These are phyloP conservation scores for Poecilus cupreus DNA, from an alignment of 2,888 invertebrate genomes.

Conservation along the genomic window DNA sequence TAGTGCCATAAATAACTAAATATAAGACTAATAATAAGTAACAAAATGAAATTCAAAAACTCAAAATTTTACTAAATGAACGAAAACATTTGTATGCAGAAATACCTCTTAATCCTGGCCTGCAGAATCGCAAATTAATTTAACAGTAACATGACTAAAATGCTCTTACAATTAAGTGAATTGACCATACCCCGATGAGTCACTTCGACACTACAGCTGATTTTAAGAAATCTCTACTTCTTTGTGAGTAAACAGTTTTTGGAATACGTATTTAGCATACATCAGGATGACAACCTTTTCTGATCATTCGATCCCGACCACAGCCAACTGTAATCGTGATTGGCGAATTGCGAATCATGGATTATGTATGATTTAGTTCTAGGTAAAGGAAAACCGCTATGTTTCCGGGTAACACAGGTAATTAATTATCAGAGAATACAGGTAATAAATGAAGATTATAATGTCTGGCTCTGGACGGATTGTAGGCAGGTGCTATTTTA, in stretches of 20 bases:
- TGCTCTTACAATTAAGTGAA: neutral
- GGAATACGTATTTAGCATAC: neutral
- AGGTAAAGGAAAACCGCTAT: conserved; percentile 1
- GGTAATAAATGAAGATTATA: neutral
- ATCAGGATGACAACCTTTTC: neutral
- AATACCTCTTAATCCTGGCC: too few species aligned
- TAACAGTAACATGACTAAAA: neutral
- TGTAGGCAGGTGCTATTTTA: neutral
- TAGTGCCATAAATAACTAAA: too few species aligned
- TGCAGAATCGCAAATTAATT: neutral
- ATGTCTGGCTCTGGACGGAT: neutral
- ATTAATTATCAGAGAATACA: neutral
- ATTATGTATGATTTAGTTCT: conserved; percentile 3
- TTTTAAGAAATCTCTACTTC: neutral
- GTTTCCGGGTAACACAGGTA: neutral
- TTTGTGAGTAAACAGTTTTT: neutral
- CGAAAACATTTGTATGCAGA: too few species aligned
- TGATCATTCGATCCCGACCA: conserved; percentile 6
- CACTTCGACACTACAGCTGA: neutral
- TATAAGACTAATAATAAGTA: too few species aligned
- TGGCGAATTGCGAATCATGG: neutral
- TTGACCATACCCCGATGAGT: neutral
- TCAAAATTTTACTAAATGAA: too few species aligned
- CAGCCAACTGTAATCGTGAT: neutral
- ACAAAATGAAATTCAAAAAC: too few species aligned